phyloP scores from a whole-genome alignment of 53 echinoderm and acorn worm species.

The Crossaster papposus region DNA sequence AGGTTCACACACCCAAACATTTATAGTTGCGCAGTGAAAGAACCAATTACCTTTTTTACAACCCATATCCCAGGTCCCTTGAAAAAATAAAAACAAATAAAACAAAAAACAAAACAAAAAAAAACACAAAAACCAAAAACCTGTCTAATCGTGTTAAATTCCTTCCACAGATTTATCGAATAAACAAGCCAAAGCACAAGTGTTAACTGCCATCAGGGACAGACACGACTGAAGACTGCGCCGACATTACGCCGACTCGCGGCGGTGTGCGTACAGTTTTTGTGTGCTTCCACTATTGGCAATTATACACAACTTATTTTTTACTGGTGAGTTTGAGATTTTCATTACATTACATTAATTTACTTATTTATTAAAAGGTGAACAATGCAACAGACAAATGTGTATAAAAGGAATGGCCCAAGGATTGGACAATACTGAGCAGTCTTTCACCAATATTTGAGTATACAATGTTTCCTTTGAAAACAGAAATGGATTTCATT shows the following conservation, averaged over 20 bases:
- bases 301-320: conserved; percentile 47
- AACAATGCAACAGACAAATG: too few relatives aligned
- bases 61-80: too few relatives aligned
- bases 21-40: not conserved
- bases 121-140: not conserved
- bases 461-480: too few relatives aligned
- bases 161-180: not conserved
- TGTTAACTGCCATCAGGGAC: conserved; percentile 38
- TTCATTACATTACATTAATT: too few relatives aligned
- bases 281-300: conserved; percentile 62
- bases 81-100: too few relatives aligned
- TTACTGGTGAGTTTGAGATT: conserved; percentile 43
- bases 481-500: too few relatives aligned
- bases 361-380: too few relatives aligned
- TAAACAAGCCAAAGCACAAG: conserved; percentile 48
- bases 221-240: not conserved
- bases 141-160: not conserved
- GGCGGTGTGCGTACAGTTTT: conserved; percentile 15
- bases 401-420: too few relatives aligned
- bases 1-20: not conserved
- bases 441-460: too few relatives aligned
- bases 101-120: too few relatives aligned
- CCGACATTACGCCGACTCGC: not conserved
- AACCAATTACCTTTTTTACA: not conserved
- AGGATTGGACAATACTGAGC: too few relatives aligned